A percentile compares a stretch with the other conserved stretches of the same genome.
phyloP scores from a whole-genome alignment of 2,113 vertebrate species.

The Chionis minor region DNA sequence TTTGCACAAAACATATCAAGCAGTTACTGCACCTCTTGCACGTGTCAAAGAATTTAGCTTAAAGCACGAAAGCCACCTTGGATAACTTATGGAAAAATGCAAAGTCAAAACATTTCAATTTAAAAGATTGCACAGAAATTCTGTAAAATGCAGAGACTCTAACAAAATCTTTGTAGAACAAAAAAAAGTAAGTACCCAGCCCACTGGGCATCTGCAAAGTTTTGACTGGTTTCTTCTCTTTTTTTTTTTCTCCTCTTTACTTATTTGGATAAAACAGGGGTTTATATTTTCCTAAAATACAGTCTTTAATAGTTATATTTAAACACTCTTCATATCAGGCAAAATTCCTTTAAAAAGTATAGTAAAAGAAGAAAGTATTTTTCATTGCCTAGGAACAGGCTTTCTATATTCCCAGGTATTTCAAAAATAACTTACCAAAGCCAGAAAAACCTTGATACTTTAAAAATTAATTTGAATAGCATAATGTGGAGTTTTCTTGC shows the following conservation, averaged over 20 bases:
- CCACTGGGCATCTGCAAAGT: background rate
- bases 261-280: background rate
- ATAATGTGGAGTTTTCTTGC: background rate
- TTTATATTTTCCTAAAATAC: background rate
- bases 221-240: background rate
- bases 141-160: background rate
- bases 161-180: conserved; percentile 1
- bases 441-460: conserved; percentile 28
- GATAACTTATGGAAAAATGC: background rate
- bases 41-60: background rate
- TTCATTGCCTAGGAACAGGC: conserved; percentile 14
- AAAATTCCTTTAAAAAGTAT: conserved; percentile 20
- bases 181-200: background rate
- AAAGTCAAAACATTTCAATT: background rate
- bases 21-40: background rate
- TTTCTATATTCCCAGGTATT: conserved; percentile 7
- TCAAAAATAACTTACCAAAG: conserved; percentile 44
- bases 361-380: conserved; percentile 12
- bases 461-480: conserved; percentile 24
- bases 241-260: background rate
- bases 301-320: background rate
- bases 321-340: background rate
- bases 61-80: background rate
- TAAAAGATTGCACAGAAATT: background rate
- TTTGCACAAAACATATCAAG: background rate